Conservation (phyloP, 2,888 invertebrate species). For the Drosophila koepferae region DNA sequence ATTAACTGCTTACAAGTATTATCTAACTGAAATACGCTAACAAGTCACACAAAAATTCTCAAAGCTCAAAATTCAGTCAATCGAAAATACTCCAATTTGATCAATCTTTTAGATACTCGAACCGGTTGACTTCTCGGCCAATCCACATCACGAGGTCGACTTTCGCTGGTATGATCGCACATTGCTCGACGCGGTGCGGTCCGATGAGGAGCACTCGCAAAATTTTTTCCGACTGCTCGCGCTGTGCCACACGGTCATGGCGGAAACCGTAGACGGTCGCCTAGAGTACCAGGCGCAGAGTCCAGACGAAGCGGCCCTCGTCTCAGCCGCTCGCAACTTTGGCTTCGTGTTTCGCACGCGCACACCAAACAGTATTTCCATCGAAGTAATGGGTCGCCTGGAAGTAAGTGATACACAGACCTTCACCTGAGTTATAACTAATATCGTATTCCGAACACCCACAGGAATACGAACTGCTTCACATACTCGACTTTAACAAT, state of each 20-base stretch:
- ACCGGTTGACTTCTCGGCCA: conserved; percentile 96
- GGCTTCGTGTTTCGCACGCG: conserved; percentile 98
- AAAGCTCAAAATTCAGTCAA: background rate
- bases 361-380: conserved; percentile 96
- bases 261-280: conserved; percentile 93
- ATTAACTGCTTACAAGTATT: conserved; percentile 25
- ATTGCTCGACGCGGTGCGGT: conserved; percentile 92
- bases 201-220: conserved; percentile 91
- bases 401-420: conserved; percentile 86
- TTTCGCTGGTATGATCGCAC: conserved; percentile 97
- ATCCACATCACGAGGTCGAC: conserved; percentile 95
- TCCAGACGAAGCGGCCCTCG: conserved; percentile 98
- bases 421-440: no score
- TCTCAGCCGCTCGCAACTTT: conserved; percentile 98
- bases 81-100: background rate
- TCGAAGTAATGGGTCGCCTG: conserved; percentile 92
- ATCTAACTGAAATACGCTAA: background rate
- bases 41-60: background rate
- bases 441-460: conserved; percentile 39
- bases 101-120: conserved; percentile 88
- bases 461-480: conserved; percentile 96
- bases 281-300: conserved; percentile 93
- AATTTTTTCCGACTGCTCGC: conserved; percentile 97
- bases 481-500: conserved; percentile 99
- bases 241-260: conserved; percentile 99